A percentile compares a stretch with the other conserved stretches of the same genome.
Evolutionary conservation across 2,113 vertebrate genomes (phyloP).

Genomic region (Suricata suricatta): DNA sequence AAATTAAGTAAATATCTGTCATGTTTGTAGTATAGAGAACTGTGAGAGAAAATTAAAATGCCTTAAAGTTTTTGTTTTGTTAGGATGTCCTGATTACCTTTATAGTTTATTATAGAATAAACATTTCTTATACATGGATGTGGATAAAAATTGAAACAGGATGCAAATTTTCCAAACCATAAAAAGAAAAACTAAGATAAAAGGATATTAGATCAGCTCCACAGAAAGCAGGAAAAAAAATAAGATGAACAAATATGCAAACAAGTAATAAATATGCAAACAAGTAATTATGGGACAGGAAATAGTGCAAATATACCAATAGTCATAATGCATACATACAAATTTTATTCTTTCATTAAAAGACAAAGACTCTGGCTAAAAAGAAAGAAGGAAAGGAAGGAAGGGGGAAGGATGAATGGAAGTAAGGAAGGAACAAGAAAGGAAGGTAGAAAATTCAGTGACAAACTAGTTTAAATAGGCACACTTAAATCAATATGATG

Average conservation of each 20-base stretch:
- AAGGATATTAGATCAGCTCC: background rate
- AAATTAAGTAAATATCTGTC: background rate
- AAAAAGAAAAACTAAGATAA: background rate
- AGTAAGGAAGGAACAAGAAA: background rate
- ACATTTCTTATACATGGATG: background rate
- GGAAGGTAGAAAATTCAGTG: background rate
- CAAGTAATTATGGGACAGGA: background rate
- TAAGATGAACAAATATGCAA: background rate
- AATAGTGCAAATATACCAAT: background rate
- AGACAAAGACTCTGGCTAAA: background rate
- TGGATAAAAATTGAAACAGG: background rate
- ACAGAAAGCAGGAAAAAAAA: background rate
- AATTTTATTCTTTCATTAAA: constrained; percentile 9
- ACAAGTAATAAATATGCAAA: background rate
- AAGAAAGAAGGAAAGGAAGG: background rate
- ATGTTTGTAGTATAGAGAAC: background rate
- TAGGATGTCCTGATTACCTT: background rate
- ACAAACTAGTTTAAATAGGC: background rate
- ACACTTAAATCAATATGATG: background rate
- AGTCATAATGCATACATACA: background rate
- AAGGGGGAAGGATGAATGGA: background rate
- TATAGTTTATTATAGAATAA: background rate
- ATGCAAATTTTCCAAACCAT: background rate
- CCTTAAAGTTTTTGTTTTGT: background rate
- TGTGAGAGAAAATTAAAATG: background rate